Percentiles rank a stretch among this genome's conserved stretches.
Evolutionary conservation across 2,113 vertebrate species (phyloP).

Genomic region (Carassius carassius): DNA sequence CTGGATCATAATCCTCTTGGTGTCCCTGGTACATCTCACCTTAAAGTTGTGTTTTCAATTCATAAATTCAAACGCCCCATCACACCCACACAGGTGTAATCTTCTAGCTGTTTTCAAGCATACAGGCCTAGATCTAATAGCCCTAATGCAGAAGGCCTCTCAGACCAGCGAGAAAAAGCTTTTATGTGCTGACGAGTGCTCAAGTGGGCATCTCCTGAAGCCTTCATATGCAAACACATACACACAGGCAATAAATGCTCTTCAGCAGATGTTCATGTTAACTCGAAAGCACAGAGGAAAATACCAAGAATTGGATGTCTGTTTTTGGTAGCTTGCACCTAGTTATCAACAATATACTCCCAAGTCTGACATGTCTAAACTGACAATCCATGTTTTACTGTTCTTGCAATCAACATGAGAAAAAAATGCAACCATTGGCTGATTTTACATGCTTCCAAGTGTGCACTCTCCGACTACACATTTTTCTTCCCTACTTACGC

Average conservation of each 20-base stretch:
- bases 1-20: too few species aligned
- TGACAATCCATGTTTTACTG: not conserved
- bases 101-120: slow-evolving; percentile 56
- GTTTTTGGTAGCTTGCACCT: not conserved
- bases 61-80: slow-evolving; percentile 32
- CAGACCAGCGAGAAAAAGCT: slow-evolving; percentile 53
- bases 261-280: not conserved
- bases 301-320: slow-evolving; percentile 1
- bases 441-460: not conserved
- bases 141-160: slow-evolving; percentile 59
- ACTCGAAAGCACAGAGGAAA: not conserved
- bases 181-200: slow-evolving; percentile 66
- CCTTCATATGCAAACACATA: slow-evolving; percentile 59
- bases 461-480: not conserved
- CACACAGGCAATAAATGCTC: slow-evolving; percentile 51
- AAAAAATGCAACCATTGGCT: not conserved
- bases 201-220: slow-evolving; percentile 51
- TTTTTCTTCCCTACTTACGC: slow-evolving; percentile 15
- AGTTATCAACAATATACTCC: not conserved
- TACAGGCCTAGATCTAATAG: slow-evolving; percentile 59
- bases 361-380: not conserved
- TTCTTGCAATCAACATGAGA: not conserved
- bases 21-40: too few species aligned
- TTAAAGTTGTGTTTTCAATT: slow-evolving; percentile 9
- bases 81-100: slow-evolving; percentile 46